phyloP scores from a whole-genome alignment of 2,113 vertebrate species.

The Galemys pyrenaicus region DNA sequence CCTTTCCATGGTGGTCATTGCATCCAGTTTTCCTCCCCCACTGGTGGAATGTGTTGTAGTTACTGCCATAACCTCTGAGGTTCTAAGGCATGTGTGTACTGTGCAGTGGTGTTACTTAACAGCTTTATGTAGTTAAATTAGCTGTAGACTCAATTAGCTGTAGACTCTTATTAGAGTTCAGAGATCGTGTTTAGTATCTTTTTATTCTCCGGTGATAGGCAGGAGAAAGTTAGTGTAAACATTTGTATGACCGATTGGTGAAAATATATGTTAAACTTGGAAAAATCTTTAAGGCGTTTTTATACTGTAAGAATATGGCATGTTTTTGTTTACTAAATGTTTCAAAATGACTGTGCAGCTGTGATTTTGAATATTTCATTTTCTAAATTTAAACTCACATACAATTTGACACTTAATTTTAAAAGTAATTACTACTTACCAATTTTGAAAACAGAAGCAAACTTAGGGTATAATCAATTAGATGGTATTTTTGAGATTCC shows the following conservation, averaged over 20 bases:
- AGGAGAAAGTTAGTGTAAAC: conserved; percentile 20
- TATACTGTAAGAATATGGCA: conserved; percentile 47
- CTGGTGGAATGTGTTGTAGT: background rate
- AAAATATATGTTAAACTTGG: conserved; percentile 48
- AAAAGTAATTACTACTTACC: conserved; percentile 67
- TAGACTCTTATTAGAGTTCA: background rate
- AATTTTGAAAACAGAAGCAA: conserved; percentile 66
- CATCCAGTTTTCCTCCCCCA: background rate
- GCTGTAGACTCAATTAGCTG: background rate
- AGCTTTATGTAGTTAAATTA: background rate
- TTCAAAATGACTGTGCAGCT: conserved; percentile 70
- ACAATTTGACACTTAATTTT: conserved; percentile 72
- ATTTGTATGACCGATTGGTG: conserved; percentile 33
- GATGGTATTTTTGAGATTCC: conserved; percentile 28
- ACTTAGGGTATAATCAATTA: conserved; percentile 4
- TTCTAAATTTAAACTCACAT: conserved; percentile 77
- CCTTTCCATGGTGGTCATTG: background rate
- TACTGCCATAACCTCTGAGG: background rate
- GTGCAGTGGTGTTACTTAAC: background rate
- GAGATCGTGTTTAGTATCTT: conserved; percentile 3
- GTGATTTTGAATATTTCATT: conserved; percentile 76
- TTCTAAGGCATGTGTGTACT: background rate
- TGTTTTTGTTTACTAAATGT: conserved; percentile 73
- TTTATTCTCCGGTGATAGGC: background rate
- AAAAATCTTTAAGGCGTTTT: conserved; percentile 58